A percentile compares a stretch with the other conserved stretches of the same genome.
These are phyloP conservation scores for Pachyseris speciosa DNA, from an alignment of 64 coral and sea anemone genomes.

Conservation along the genomic window DNA sequence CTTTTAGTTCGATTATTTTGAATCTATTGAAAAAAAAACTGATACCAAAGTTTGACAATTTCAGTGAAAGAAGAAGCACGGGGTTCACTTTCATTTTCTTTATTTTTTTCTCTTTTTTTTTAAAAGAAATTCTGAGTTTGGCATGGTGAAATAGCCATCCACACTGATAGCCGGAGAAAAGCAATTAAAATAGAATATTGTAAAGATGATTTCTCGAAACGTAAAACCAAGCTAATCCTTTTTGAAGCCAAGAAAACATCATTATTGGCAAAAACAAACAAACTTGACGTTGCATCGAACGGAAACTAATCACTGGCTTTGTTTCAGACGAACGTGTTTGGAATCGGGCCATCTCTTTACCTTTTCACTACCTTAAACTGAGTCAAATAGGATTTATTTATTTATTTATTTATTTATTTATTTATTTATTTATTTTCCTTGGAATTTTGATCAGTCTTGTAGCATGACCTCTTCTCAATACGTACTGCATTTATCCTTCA, in stretches of 20 bases:
- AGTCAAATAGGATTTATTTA: no score
- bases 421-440: not conserved
- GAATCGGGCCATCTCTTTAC: not conserved
- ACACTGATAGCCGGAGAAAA: not conserved
- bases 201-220: not conserved
- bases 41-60: no score
- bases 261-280: conserved; percentile 5
- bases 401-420: no score
- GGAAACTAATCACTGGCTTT: not conserved
- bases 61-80: no score
- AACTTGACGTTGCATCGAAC: conserved; percentile 10
- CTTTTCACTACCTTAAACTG: not conserved
- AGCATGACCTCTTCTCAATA: not conserved
- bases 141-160: no score
- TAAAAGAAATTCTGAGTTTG: not conserved
- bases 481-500: not conserved
- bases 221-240: not conserved
- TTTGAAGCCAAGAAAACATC: not conserved
- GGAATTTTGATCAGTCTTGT: not conserved
- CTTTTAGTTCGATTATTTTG: not conserved
- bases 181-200: not conserved
- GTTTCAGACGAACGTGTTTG: conserved; percentile 5
- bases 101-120: no score
- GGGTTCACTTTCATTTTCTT: no score
- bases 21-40: not conserved